Evolutionary conservation across 2,797 vertebrate genomes (phyloP), one percentile per base, ranked within the genome.

Genomic region (Triplophysa bombifrons): DNA sequence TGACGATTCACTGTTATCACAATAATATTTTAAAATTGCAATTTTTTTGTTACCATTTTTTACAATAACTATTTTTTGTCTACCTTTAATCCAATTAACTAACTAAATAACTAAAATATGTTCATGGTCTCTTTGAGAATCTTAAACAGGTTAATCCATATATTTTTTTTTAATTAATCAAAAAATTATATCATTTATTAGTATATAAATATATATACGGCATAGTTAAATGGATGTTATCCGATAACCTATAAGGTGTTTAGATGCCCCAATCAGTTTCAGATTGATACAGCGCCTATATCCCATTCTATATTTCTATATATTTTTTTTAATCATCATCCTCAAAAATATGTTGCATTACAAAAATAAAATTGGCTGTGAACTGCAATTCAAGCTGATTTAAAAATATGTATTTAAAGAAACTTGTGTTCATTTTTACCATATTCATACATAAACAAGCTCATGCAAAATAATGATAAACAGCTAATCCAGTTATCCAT

Each of bases 381-480:
- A 46, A 76, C 38, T 12, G 50, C 63, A 58, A 19, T 17, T 65
- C 4, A 20, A 14, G 14, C 53, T 64, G 30, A 53, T 41, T 75
- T 66, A 3, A 30, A 56, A 56, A 11, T 56, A 71, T 34, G 17
- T 48, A 22, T 68, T 68, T 58, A 30, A 68, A 63, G 70, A 38
- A 46, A 48, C 50, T 68, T 55, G 16, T 50, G 34, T 80, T 53
- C 17, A 63, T 76, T 10, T 56, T 30, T 67, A 25, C 17, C 34
- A 65, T 63, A 51, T 71, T 67, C 22, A 46, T 67, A 20, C 38
- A n/a, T 55, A 65, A 46, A 53, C 53, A 76, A 34, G 58, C 48
- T 66, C 53, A 72, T 83, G 78, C 67, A 72, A 80, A 81, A 78
- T 75, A 61, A 75, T 50, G 75, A 83, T 76, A 82, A 78, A 70